Percentiles rank a stretch among this genome's conserved stretches.
Conservation (phyloP, 92 coral and sea anemone genomes). For the Micromussa lordhowensis region DNA sequence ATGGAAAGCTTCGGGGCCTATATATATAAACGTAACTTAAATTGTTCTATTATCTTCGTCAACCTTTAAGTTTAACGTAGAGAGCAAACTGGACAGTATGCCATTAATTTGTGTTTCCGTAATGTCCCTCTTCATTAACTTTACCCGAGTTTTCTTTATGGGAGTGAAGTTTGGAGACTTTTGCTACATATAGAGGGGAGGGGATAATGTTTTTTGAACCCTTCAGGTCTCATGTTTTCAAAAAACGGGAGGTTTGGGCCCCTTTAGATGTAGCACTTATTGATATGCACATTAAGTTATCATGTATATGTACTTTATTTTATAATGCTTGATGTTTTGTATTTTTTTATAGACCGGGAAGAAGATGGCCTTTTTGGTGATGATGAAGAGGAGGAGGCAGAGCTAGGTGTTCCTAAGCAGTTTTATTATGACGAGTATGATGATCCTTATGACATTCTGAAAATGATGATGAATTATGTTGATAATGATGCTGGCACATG, state of each 20-base stretch:
- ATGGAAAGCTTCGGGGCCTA: too few species aligned
- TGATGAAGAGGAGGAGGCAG: slow-evolving; percentile 85
- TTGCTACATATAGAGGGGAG: not conserved
- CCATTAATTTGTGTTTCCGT: not conserved
- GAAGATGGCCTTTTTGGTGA: slow-evolving; percentile 97
- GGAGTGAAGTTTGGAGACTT: not conserved
- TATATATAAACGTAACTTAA: too few species aligned
- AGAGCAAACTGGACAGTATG: not conserved
- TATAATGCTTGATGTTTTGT: not conserved
- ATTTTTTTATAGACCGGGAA: slow-evolving; percentile 71
- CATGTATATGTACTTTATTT: too few species aligned
- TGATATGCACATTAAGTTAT: too few species aligned
- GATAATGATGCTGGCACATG: slow-evolving; percentile 97
- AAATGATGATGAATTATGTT: slow-evolving; percentile 91
- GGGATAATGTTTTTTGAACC: not conserved
- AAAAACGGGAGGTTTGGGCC: not conserved
- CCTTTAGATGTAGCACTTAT: not conserved
- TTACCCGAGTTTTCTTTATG: not conserved
- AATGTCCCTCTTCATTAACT: not conserved
- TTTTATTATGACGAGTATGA: slow-evolving; percentile 92
- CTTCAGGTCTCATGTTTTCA: not conserved
- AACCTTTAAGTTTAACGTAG: not conserved
- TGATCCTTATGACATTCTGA: slow-evolving; percentile 93
- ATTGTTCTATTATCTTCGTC: not conserved
- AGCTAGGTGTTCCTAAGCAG: slow-evolving; percentile 76